Base-by-base conservation (phyloP, 2,797 vertebrate genomes). In the Poecilia wingei region DNA sequence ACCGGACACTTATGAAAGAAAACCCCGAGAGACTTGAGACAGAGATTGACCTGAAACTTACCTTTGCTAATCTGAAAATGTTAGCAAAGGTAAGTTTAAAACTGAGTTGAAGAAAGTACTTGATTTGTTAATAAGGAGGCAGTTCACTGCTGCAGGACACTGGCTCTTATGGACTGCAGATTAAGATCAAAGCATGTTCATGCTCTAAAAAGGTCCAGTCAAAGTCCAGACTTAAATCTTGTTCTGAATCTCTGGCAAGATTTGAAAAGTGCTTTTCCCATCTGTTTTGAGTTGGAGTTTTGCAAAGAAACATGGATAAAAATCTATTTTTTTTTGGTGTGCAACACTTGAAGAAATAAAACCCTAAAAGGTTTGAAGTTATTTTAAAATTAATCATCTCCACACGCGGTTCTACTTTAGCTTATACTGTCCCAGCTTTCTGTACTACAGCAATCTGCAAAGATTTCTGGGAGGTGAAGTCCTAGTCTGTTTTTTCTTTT, bases 381-480 rank as follows among this genome's bases (percentile, higher is more conserved):
- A 31, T 59, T 28, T 31, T 59, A 16, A 59, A 59, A 28, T 28
- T 13, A 59, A 28, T 28, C 13, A 31, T 59, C n/a, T 59, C 55
- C 55, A 59, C n/a, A 59, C 4, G 0, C 4, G 12, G n/a, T 59
- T n/a, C 53, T 55, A 12, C 25, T 59, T 28, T 31, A 13, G 10
- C 12, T 31, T 59, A 31, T 31, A 28, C n/a, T 59, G 5, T 28
- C 57, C 13, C 1, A 59, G 28, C 57, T 13, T 45, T 25, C 41
- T 0, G 16, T 16, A 25, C 18, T 45, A 3, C 16, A 22, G 55
- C 41, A 46, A 13, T 75, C 39, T 59, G 41, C 57, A 71, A 8
- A 77, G 66, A 43, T 55, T 61, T 70, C 14, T 77, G 18, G 66
- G 39, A 41, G 55, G 39, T 12, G n/a, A 9, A 46, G 74, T 61